These are phyloP conservation scores for Parnassius mnemosyne DNA, from an alignment of 2,888 invertebrate species.

Conservation along the genomic window DNA sequence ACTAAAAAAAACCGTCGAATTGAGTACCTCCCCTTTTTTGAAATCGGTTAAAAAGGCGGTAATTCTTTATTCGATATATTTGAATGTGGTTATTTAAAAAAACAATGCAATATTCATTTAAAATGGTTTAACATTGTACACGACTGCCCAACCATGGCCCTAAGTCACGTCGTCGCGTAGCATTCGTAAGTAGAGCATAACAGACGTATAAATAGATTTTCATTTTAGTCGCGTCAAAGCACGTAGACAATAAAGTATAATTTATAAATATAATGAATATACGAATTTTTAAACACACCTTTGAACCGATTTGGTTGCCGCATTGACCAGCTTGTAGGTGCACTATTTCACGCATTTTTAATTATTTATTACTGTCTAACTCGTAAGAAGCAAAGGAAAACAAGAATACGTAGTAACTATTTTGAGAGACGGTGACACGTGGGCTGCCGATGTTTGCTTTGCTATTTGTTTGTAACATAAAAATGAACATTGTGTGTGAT, in stretches of 20 bases:
- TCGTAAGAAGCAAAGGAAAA: conserved; percentile 5
- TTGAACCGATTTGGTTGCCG: conserved; percentile 95
- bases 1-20: too few species aligned
- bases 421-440: conserved; percentile 32
- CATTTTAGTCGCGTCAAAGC: conserved; percentile 28
- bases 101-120: background rate
- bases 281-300: conserved; percentile 76
- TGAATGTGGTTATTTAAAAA: background rate
- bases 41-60: too few species aligned
- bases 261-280: too few species aligned
- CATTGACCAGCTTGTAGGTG: conserved; percentile 95
- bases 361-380: conserved; percentile 32
- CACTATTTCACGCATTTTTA: conserved; percentile 93
- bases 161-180: conserved; percentile 6
- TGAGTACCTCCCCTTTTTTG: too few species aligned
- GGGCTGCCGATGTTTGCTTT: conserved; percentile 29
- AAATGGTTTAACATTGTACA: conserved; percentile 6
- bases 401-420: conserved; percentile 9
- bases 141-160: conserved; percentile 27
- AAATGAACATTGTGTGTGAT: too few species aligned
- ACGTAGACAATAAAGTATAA: conserved; percentile 5
- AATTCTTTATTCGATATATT: too few species aligned
- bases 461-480: conserved; percentile 2
- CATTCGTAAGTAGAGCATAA: conserved; percentile 30
- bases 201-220: conserved; percentile 39